Evolutionary conservation across 2,888 invertebrate species (phyloP), one percentile per base, ranked within the genome.

Genomic region (Sphecodes monilicornis): DNA sequence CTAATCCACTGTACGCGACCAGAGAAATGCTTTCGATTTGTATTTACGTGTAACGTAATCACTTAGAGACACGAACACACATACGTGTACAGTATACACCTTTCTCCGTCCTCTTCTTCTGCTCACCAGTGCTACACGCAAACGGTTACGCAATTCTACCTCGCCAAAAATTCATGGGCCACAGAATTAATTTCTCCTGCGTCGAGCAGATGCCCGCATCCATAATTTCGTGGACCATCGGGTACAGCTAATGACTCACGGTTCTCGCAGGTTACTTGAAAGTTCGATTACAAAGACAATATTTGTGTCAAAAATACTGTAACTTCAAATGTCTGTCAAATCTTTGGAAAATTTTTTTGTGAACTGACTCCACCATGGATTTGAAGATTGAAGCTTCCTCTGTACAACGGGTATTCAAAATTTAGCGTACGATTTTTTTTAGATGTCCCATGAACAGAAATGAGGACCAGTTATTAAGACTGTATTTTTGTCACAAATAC

Each of bases 21-120:
- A 46, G 90, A 90, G 91, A 88, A 90, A 92, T 92, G 90, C 90
- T 87, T 88, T 78, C 88, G 87, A 90, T 88, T 91, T 86, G 92
- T 93, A 93, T 92, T 66, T 32, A 66, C 36, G 32, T 11, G 36
- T 36, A 32, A 66, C 66, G 66, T 66, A 66, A 66, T 66, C 66
- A 39, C 36, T 16, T 26, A 26, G 57, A 39, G 32, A 32, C 64
- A 29, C 60, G 29, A 26, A 8, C 60, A 64, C 60, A 5, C 18
- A 8, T 10, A n/a, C n/a, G n/a, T n/a, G n/a, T n/a, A n/a, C n/a
- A n/a, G 36, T 3, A 1, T 10, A 36, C 22, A 66, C 66, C 18
- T 64, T 64, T 64, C 64, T 29, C 64, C 29, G 22, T 32, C 32
- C 64, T 18, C n/a, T 54, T 64, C 32, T 10, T 22, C 22, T 64